Percentiles rank a stretch among this genome's conserved stretches.
Conservation (phyloP, 2,888 invertebrate species). For the Aphelenchoides bicaudatus region DNA sequence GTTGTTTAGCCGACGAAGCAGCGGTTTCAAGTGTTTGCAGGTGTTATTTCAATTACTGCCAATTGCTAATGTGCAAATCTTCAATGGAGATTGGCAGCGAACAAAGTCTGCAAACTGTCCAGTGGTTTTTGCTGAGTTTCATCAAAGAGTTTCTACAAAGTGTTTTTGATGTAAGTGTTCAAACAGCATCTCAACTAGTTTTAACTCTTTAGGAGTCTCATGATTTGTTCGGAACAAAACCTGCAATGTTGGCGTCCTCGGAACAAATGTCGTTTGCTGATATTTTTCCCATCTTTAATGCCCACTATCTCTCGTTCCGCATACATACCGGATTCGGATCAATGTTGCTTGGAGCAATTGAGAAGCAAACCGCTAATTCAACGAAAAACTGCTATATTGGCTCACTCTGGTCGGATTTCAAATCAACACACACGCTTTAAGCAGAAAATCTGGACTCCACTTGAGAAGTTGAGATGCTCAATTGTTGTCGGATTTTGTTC, state of each 20-base stretch:
- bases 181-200: not conserved
- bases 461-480: conserved; percentile 7
- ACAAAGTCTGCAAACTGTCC: no score
- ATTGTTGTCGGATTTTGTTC: not conserved
- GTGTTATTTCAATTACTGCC: not conserved
- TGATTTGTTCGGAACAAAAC: conserved; percentile 11
- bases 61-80: not conserved
- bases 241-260: not conserved
- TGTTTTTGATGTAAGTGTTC: conserved; percentile 12
- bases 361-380: not conserved
- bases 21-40: not conserved
- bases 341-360: not conserved
- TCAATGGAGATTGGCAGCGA: not conserved
- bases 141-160: not conserved
- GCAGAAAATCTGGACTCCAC: conserved; percentile 1
- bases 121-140: conserved; percentile 4
- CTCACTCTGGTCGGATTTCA: conserved; percentile 18
- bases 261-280: not conserved
- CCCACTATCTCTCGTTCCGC: not conserved
- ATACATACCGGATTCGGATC: not conserved
- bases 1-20: not conserved
- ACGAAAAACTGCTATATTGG: conserved; percentile 11
- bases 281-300: not conserved
- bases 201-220: conserved; percentile 6
- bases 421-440: conserved; percentile 7